phyloP scores from a whole-genome alignment of 2,888 invertebrate species.

The Pyrochroa serraticornis region DNA sequence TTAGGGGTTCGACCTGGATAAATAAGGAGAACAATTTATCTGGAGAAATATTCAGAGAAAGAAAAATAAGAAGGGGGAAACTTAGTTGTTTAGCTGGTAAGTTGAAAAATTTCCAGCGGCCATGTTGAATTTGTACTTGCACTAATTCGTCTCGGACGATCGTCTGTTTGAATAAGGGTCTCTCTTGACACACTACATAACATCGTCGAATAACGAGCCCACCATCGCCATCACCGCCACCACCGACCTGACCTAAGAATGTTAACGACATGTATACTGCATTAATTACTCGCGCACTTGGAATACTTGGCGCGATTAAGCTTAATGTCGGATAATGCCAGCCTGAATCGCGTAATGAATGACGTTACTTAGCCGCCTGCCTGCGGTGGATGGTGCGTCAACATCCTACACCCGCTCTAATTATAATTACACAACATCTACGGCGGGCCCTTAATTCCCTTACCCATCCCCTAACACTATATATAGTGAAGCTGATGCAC shows the following conservation, averaged over 20 bases:
- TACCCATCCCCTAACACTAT: slow-evolving; percentile 1
- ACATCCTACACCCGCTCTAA: slow-evolving; percentile 39
- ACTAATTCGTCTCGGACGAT: background rate
- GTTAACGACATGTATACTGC: slow-evolving; percentile 55
- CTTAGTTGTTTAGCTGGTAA: too few species aligned
- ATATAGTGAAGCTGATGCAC: too few species aligned
- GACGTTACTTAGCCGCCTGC: slow-evolving; percentile 44
- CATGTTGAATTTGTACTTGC: background rate
- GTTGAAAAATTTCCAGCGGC: too few species aligned
- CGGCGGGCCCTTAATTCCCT: slow-evolving; percentile 21
- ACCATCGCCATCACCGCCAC: slow-evolving; percentile 29
- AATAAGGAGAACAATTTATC: too few species aligned
- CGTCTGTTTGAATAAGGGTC: background rate
- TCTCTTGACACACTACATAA: slow-evolving; percentile 4
- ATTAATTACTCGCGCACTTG: slow-evolving; percentile 55
- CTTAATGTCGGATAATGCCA: slow-evolving; percentile 50
- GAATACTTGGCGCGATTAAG: slow-evolving; percentile 54
- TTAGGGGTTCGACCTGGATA: too few species aligned
- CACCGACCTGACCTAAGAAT: slow-evolving; percentile 49
- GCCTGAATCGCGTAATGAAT: slow-evolving; percentile 47
- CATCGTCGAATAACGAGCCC: slow-evolving; percentile 37
- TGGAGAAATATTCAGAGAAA: too few species aligned
- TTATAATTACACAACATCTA: slow-evolving; percentile 41
- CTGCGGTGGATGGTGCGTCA: slow-evolving; percentile 41
- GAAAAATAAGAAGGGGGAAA: too few species aligned